Evolutionary conservation across 2,888 invertebrate species (phyloP), one percentile per base, ranked within the genome.

Genomic region (Bellardia pandia): DNA sequence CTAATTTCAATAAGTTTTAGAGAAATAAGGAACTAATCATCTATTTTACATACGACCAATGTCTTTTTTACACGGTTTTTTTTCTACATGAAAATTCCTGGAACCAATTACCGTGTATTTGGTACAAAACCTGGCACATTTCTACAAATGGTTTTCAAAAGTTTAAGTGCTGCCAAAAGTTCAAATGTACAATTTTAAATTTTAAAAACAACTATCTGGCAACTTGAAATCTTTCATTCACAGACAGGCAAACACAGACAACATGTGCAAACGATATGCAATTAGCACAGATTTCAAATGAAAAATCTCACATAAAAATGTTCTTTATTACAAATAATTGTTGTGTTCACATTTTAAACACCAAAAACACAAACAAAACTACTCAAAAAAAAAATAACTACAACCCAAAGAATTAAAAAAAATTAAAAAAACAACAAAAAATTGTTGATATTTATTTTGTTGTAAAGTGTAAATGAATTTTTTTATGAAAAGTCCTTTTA

Each of bases 221-320:
- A 33, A 48, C 76, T 0, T 14, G 51, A 7, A 23, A 3, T 7
- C 11, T 40, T 9, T 42, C 40, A 16, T 7, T 48, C 48, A 60
- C 30, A n/a, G 1, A 23, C 23, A 23, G 13, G 40, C 48, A 13
- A 40, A 48, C 60, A 23, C 40, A 62, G 30, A 83, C 33, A 64
- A 62, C 45, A 83, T 83, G 79, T 74, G 77, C 75, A 78, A 76
- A 83, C 68, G 56, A 76, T 80, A 83, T 86, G 83, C 80, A 85
- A 86, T 88, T 88, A 83, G 83, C 88, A 88, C 85, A 88, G 79
- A 75, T 88, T 88, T 88, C 83, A 79, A 78, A 80, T 76, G 33
- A 83, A 83, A 23, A 75, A 60, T 66, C 48, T 74, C 85, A 48
- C 78, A 79, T 37, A 64, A 79, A 87, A 85, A 42, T 75, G 58